Percentiles rank a stretch among this genome's conserved stretches.
These are phyloP conservation scores for Serranus cabrilla DNA, from an alignment of 2,797 vertebrate species.

Conservation along the genomic window DNA sequence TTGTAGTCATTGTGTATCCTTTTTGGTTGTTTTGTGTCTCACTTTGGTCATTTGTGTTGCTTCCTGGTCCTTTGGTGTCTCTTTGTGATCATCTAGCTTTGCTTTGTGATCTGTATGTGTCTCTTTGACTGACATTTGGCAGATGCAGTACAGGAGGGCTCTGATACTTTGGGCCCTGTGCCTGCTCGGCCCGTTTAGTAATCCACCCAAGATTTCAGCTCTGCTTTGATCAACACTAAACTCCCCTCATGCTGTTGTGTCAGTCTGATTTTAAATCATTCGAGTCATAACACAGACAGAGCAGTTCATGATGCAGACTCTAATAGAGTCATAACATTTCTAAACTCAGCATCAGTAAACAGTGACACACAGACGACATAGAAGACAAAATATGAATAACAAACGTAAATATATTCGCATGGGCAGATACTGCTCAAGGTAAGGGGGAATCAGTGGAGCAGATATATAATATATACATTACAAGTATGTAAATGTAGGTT, in stretches of 20 bases:
- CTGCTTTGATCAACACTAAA: background rate
- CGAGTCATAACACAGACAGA: background rate
- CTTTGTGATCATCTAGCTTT: no score
- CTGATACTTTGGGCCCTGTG: no score
- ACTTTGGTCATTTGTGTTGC: no score
- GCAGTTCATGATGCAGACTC: constrained; percentile 13
- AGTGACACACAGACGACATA: background rate
- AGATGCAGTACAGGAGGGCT: no score
- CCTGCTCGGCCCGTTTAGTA: no score
- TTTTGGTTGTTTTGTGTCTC: no score
- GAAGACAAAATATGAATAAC: background rate
- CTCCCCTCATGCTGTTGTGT: background rate
- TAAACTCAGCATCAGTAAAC: constrained; percentile 9
- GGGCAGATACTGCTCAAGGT: background rate
- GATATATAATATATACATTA: background rate
- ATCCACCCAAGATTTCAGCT: constrained; percentile 15
- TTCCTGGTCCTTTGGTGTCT: no score
- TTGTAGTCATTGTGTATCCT: no score
- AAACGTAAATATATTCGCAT: background rate
- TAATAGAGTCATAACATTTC: background rate
- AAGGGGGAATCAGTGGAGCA: background rate
- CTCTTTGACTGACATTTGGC: no score
- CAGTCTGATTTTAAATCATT: constrained; percentile 7
- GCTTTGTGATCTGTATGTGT: no score
- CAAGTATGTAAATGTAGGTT: background rate